Base-by-base conservation (phyloP, 2,113 vertebrate genomes). In the Xiphias gladius region DNA sequence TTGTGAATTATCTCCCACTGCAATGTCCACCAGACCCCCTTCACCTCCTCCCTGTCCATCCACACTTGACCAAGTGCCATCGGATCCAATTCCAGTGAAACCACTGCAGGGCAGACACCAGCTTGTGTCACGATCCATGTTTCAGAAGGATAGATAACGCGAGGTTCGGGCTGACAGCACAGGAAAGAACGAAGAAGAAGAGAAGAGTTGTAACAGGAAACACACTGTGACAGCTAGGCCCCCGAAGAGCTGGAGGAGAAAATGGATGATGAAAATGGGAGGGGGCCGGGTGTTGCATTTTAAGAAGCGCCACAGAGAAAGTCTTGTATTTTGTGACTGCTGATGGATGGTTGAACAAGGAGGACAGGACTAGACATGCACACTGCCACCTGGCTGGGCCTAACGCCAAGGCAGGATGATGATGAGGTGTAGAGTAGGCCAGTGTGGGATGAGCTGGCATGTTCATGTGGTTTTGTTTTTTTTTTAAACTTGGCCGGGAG, bases 271-370 rank as follows among this genome's bases (percentile, higher is more conserved):
- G n/a, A 63, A 69, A 55, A 59, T n/a, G 61, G 72, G 72, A 67
- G 24, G 62, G 59, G 58, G 61, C 37, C 5, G 50, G 48, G 22
- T 58, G 66, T 62, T 82, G 77, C 64, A 57, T 52, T 79, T n/a
- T 68, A 68, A 41, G 72, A 72, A 50, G 55, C 14, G 16, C 76
- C 75, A 70, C 78, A 46, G 73, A 71, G 65, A 79, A 89, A 84
- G 75, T 86, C 75, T 82, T 79, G 82, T 85, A 68, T 78, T 86
- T 28, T 46, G 59, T 84, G 90, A 87, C 77, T 73, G 82, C 84
- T 91, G 88, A 92, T 73, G 91, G 92, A 93, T 91, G 86, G 84
- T 63, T 74, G 86, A 88, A 93, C 86, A 90, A 80, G 65, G 79
- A 90, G 88, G 88, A 89, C 82, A 59, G 89, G 75, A 69, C 69